Base-by-base conservation (phyloP, 2,888 invertebrate species). In the Ecliptopera silaceata region DNA sequence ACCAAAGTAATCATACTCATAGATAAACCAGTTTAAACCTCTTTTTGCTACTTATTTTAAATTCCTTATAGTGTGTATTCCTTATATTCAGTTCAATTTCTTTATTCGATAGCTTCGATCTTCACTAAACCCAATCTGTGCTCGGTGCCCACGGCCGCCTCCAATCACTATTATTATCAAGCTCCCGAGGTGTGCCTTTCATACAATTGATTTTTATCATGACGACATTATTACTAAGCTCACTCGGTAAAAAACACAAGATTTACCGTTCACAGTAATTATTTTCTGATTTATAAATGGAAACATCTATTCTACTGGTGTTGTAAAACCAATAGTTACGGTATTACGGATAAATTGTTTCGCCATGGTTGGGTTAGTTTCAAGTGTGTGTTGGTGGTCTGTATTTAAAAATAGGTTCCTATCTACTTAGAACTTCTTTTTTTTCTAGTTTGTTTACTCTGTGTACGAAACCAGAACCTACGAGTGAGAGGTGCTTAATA, bases 191-290 rank as follows among this genome's bases (percentile, higher is more conserved):
- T 77, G 70, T 75, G 71, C 76, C 61, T 75, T 78, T 75, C 74
- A 76, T 77, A 77, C 79, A 79, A 84, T 85, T 83, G 87, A 88
- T 88, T 86, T 79, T 83, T 88, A 87, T 88, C 88, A 74, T 79
- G 82, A 87, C 83, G 82, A 86, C 80, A 85, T 87, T 83, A 88
- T 86, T 82, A 83, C 76, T 70, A 73, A 75, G 72, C 74, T 73
- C 60, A 60, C 64, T 59, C 63, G 68, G 77, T 75, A 77, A 78
- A n/a, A 80, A 75, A 69, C 64, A 58, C 70, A 74, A 59, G 72
- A 72, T 76, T 79, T 76, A 72, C 61, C 60, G 60, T 61, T 57
- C 58, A 58, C 36, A 53, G 64, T 69, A 72, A 72, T 75, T 72
- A 71, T 72, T 68, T 75, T 71, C 72, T 80, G 79, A 81, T 82